Conservation (phyloP, 1,140 invertebrate genomes). For the Drosophila repletoides region DNA sequence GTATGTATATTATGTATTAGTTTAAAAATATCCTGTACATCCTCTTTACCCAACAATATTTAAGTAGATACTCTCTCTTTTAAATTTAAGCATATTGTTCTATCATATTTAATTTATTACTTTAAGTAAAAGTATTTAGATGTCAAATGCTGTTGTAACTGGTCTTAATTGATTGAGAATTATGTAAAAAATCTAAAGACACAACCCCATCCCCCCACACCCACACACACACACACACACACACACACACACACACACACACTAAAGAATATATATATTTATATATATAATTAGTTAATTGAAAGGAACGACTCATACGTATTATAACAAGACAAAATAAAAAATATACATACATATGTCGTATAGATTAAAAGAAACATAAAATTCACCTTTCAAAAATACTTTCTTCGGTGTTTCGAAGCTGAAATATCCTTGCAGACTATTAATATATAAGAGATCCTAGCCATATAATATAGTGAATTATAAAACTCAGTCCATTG, state of each 20-base stretch:
- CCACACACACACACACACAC: neutral
- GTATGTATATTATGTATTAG: no score
- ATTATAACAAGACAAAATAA: constrained; percentile 48
- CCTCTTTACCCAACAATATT: no score
- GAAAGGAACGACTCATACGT: constrained; percentile 67
- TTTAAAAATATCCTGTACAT: no score
- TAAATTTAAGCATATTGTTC: neutral
- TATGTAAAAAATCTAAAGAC: no score
- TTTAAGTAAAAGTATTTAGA: neutral
- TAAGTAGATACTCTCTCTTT: neutral
- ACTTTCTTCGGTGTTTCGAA: constrained; percentile 27
- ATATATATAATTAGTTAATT: constrained; percentile 57
- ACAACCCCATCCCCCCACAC: neutral
- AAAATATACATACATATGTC: constrained; percentile 24
- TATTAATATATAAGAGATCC: neutral
- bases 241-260: constrained; percentile 13
- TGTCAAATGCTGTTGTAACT: neutral
- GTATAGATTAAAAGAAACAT: constrained; percentile 24
- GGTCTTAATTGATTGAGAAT: no score
- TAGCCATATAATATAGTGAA: neutral
- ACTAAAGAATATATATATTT: constrained; percentile 48
- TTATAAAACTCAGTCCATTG: neutral
- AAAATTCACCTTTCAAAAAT: neutral
- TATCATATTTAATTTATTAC: constrained; percentile 16
- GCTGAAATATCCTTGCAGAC: constrained; percentile 17